Conservation (phyloP, 2,888 invertebrate genomes). For the Lasiommata megera region DNA sequence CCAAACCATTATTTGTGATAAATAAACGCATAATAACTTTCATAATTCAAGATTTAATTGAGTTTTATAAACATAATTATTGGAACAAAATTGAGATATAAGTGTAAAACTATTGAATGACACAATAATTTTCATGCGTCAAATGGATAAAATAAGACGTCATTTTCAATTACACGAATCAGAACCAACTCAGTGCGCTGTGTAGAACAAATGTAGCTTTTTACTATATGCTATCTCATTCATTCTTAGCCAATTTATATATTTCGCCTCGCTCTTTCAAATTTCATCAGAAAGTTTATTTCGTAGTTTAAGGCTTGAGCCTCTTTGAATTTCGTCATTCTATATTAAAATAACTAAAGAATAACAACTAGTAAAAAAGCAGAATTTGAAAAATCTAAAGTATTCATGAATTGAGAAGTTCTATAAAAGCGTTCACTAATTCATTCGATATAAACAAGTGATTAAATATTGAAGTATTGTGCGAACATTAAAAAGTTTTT, state of each 20-base stretch:
- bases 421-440: neutral
- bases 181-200: neutral
- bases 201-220: neutral
- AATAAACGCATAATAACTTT: neutral
- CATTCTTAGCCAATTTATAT: neutral
- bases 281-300: slow-evolving; percentile 11
- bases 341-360: neutral
- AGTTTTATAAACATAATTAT: neutral
- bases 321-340: slow-evolving; percentile 7
- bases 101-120: neutral
- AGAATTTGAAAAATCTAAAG: neutral
- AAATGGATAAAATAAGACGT: neutral
- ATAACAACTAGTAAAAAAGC: neutral
- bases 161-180: neutral
- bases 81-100: neutral
- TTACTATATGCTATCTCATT: neutral
- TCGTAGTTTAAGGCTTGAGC: neutral
- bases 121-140: neutral
- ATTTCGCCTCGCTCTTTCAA: neutral
- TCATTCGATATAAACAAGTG: neutral
- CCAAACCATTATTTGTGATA: neutral
- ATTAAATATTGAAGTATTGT: neutral
- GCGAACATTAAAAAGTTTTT: neutral
- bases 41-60: neutral
- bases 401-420: neutral